Base-by-base conservation (phyloP, 1,140 invertebrate species). In the Brachionus koreanus region DNA sequence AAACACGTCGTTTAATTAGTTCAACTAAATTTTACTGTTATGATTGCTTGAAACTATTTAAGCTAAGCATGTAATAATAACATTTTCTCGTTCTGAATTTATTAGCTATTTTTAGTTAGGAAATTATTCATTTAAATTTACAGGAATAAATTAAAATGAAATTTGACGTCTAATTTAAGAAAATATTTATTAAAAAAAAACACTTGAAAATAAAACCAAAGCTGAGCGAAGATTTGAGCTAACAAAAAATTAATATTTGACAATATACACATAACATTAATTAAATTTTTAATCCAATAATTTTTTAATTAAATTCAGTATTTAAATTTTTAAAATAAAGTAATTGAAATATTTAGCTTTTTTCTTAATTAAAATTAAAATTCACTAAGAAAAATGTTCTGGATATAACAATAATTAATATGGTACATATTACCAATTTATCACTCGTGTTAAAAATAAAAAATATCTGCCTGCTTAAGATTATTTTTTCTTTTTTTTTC, bases 201-300 rank as follows among this genome's bases (percentile, higher is more conserved):
- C n/a, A 16, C 19, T 19, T 57, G 49, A 57, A 57, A 57, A 57
- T 19, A 57, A 57, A 6, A 57, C 49, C 19, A 9, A 57, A 23
- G 49, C 49, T 57, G 16, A 57, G 49, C 19, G 19, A 19, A 57
- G 7, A 57, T 25, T 1, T 57, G 16, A 57, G 16, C 49, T 57
- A 57, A 57, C 49, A 57, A 57, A 57, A 57, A 57, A 57, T 57
- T 57, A 57, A 57, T 57, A 57, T 57, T 57, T 57, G 49, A 57
- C 49, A 57, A 57, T 19, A 23, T 19, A 57, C 49, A 57, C 16
- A 57, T 57, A 57, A 57, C 19, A 57, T 57, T 57, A 57, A 57
- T 57, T 57, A 57, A 57, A 57, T 57, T 57, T 57, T 57, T 57
- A 57, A 57, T 57, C 49, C 49, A 57, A 57, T 57, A 57, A 57